Evolutionary conservation across 2,113 vertebrate species (phyloP).

Genomic region (Loxodonta africana): DNA sequence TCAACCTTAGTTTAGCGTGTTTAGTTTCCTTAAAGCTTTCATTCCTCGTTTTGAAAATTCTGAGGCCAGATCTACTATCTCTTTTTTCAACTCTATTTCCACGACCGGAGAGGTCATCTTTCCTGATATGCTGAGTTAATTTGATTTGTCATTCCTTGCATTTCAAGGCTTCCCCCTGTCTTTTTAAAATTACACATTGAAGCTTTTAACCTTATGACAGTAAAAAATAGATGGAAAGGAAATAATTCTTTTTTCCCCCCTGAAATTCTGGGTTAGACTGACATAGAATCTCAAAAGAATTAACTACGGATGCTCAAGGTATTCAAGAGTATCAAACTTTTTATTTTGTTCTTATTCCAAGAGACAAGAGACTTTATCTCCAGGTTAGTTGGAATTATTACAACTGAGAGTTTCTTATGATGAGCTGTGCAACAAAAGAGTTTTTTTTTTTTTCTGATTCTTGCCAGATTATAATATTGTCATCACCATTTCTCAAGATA

Average conservation of each 20-base stretch:
- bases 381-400: not conserved
- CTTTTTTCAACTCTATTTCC: slow-evolving; percentile 39
- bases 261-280: slow-evolving; percentile 31
- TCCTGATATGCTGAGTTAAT: not conserved
- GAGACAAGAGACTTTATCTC: not conserved
- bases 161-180: not conserved
- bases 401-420: slow-evolving; percentile 2
- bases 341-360: not conserved
- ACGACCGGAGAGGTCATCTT: not conserved
- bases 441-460: slow-evolving; percentile 32
- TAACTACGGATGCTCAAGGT: not conserved
- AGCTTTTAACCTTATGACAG: not conserved
- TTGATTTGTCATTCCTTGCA: not conserved
- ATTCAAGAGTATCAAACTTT: not conserved
- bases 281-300: slow-evolving; percentile 26
- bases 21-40: slow-evolving; percentile 49
- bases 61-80: not conserved
- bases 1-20: slow-evolving; percentile 66
- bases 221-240: not conserved
- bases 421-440: not conserved
- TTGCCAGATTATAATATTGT: not conserved
- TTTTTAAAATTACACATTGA: not conserved
- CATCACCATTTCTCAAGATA: not conserved
- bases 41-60: slow-evolving; percentile 56
- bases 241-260: not conserved